Base-by-base conservation (phyloP, 1,140 invertebrate species). In the Homarus americanus region DNA sequence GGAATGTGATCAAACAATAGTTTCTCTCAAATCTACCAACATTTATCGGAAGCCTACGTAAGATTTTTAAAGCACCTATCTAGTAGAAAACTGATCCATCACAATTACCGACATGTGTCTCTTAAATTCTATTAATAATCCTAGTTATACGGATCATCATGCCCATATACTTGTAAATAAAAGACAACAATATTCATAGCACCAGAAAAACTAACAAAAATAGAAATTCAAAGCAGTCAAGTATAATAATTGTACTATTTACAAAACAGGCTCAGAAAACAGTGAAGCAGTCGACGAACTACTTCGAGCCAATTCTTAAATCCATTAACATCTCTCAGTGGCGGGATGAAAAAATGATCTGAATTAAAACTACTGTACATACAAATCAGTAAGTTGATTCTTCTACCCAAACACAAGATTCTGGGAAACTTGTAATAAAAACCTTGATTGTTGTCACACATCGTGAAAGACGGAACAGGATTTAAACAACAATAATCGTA, bases 41-140 rank as follows among this genome's bases (percentile, higher is more conserved):
- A 69, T 69, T 69, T 32, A 69, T 69, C n/a, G 24, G 63, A 69
- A 69, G 63, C n/a, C 63, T 69, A 69, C 63, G 63, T 32, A 69
- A 32, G 1, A 69, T 69, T 69, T 2, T 28, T 69, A 69, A 7
- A 69, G 63, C n/a, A 69, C 24, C 63, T 66, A 66, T 66, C 63
- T 66, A 28, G n/a, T 66, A 28, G 20, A 66, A 66, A 66, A 66
- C 28, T 69, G 5, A 32, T 69, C n/a, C 63, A 69, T 69, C 63
- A 32, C 63, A 69, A 69, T 69, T 49, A 49, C 63, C 5, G 63
- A 69, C 63, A 10, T 69, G 2, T 32, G 63, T 32, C 63, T 69
- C n/a, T 69, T 69, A 34, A 69, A 4, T 32, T 69, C 63, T 69
- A 69, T 4, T 32, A 69, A 32, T 69, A 32, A 69, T 7, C n/a